Evolutionary conservation across 2,888 invertebrate genomes (phyloP), one percentile per base, ranked within the genome.

Genomic region (Drosophila greeni): DNA sequence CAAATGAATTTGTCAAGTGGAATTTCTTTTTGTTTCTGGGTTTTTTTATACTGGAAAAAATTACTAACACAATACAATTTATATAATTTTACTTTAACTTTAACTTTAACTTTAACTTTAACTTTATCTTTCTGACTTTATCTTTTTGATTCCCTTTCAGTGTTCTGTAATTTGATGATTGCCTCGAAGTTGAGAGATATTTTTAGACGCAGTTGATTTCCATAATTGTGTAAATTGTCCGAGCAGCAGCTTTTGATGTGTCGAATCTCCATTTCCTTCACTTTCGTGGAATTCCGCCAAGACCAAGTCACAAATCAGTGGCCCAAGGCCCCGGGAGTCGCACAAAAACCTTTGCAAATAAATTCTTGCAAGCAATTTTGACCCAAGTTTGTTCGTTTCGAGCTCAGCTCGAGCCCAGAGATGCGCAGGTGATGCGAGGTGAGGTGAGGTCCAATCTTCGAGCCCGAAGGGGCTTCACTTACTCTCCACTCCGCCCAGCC

Each of bases 331-430:
- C 20, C n/a, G n/a, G n/a, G 20, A 49, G 61, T 68, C 62, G 58
- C 73, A 66, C n/a, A n/a, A n/a, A 70, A 70, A 69, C 72, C 66
- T 76, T 72, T 37, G 51, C 65, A 64, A 84, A 82, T 84, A 80
- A 80, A 84, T 82, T 80, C 84, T 71, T 61, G 60, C 83, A 66
- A 70, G 82, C 82, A 84, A 77, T 81, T 78, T 78, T 45, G 74
- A 59, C 71, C 43, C 51, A 37, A 23, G 47, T 45, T 36, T 37
- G 20, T 42, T 42, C 45, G 45, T 43, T 48, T 62, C 58, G 60
- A 61, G 70, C 49, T 31, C 45, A 18, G 29, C 29, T 6, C 52
- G 54, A 34, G n/a, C n/a, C 52, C 51, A 47, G 56, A 66, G 73
- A 72, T 64, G 78, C 36, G 62, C 83, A 78, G 78, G 73, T 77